Evolutionary conservation across 2,797 vertebrate species (phyloP).

Genomic region (Calcarius lapponicus): DNA sequence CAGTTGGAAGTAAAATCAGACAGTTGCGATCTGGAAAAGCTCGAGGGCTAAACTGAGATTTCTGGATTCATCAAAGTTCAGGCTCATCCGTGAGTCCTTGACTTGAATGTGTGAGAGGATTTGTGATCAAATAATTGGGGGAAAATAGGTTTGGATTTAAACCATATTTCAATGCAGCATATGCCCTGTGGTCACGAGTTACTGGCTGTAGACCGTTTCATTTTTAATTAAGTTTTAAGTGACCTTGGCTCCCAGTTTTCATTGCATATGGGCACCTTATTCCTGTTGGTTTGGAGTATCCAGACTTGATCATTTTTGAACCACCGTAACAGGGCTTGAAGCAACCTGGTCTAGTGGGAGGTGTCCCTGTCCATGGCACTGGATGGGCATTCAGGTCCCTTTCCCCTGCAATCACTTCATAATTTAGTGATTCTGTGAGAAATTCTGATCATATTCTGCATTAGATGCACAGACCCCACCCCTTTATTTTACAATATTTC

Average conservation of each 20-base stretch:
- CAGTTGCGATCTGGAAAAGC: neutral
- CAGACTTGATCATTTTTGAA: neutral
- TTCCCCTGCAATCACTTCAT: neutral
- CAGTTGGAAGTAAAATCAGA: neutral
- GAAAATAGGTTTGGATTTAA: neutral
- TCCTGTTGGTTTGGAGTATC: neutral
- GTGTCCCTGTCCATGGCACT: neutral
- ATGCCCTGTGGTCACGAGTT: neutral
- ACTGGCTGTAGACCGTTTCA: neutral
- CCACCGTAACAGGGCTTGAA: neutral
- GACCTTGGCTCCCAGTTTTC: neutral
- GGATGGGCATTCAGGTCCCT: neutral
- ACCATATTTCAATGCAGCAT: neutral
- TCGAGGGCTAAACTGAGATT: neutral
- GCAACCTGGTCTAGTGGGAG: neutral
- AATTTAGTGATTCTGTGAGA: neutral
- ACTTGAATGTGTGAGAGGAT: neutral
- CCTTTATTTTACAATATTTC: neutral
- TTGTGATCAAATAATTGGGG: neutral
- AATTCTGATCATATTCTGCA: neutral
- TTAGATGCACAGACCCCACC: neutral
- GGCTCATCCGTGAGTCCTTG: neutral
- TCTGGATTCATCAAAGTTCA: neutral
- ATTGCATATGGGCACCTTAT: neutral
- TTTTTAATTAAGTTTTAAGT: neutral